A percentile compares a stretch with the other conserved stretches of the same genome.
Evolutionary conservation across 2,113 vertebrate genomes (phyloP).

Genomic region (Brachypteracias leptosomus): DNA sequence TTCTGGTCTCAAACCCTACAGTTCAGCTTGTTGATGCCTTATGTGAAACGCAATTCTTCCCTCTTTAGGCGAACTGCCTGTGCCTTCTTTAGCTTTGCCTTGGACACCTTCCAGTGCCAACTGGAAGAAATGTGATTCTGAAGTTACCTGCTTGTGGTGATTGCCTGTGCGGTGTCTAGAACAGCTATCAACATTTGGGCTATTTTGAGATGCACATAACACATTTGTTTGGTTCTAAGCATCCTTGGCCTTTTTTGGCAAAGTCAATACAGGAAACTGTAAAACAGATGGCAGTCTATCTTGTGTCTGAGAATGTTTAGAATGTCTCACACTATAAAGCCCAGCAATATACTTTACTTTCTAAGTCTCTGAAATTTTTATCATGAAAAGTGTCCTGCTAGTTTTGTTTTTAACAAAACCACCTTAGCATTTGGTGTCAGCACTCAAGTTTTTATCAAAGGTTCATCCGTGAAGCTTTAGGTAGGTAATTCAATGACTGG

Average conservation of each 20-base stretch:
- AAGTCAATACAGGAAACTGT: not conserved
- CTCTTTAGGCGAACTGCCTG: not conserved
- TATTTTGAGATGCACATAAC: not conserved
- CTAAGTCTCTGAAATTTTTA: not conserved
- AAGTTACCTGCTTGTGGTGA: not conserved
- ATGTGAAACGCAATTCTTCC: not conserved
- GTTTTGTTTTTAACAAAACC: not conserved
- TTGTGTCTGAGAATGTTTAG: not conserved
- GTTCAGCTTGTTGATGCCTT: not conserved
- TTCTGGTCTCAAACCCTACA: not conserved
- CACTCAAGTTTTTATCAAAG: not conserved
- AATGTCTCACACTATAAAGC: not conserved
- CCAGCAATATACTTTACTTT: not conserved
- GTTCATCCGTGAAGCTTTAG: not conserved
- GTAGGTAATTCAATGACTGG: not conserved
- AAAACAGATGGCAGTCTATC: constrained; percentile 6
- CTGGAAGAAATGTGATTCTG: not conserved
- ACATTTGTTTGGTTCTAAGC: not conserved
- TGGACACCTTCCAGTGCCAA: not conserved
- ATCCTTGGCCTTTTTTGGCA: not conserved
- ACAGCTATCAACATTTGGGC: not conserved
- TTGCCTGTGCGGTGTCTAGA: not conserved
- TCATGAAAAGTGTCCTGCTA: not conserved
- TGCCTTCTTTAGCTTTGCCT: not conserved
- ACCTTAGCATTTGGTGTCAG: not conserved